Base-by-base conservation (phyloP, 2,113 vertebrate species). In the Zootoca vivipara region DNA sequence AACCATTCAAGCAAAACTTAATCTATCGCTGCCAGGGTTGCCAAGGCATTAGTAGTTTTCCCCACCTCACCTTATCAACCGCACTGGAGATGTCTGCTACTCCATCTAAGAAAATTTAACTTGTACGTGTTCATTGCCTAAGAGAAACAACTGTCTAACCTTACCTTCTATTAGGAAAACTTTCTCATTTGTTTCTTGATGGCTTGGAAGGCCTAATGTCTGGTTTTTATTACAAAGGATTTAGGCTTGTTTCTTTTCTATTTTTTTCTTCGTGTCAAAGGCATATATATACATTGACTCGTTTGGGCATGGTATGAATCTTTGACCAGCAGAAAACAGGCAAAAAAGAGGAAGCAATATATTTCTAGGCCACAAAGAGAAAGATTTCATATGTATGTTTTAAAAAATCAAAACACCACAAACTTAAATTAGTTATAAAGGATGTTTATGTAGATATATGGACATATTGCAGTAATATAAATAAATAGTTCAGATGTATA, bases 131-230 rank as follows among this genome's bases (percentile, higher is more conserved):
- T 28, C 88, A 33, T 85, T 52, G 33, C 89, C 33, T 82, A 88
- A 79, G 87, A 30, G 70, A 86, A 26, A 79, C 52, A 3, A 82
- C 84, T 79, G 85, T 33, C 24, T 67, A 3, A 10, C 81, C 18
- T 73, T 85, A 78, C 82, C 69, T 89, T 26, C 24, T 72, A 8
- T 86, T 87, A 90, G 78, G 78, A 81, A 87, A 92, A 33, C 24
- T 82, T 1, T 85, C 70, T 77, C 35, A 84, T 58, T 22, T 90
- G 92, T 18, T 65, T 91, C 40, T 84, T 65, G 18, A 2, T 35
- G 33, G 72, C 87, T 28, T 69, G 15, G 83, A 85, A 62, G 92
- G 74, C 90, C 26, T 7, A 42, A 78, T 62, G 85, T 30, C 30
- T 75, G 26, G 67, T 87, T 94, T 91, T 30, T 89, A 70, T 81